A percentile compares a stretch with the other conserved stretches of the same genome.
phyloP scores from a whole-genome alignment of 2,797 vertebrate species.

The Threskiornis aethiopicus region DNA sequence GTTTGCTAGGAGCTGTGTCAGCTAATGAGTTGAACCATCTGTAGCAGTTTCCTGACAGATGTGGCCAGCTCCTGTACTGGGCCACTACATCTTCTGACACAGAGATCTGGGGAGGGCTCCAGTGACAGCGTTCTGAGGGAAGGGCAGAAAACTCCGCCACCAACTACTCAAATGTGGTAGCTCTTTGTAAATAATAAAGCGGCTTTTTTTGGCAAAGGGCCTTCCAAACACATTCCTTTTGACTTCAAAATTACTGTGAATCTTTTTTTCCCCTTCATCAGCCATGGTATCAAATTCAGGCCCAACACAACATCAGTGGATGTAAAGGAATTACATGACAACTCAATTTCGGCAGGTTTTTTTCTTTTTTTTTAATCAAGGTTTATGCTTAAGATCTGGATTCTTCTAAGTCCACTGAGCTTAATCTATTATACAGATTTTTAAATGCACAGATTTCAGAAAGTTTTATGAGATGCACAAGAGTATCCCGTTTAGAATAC shows the following conservation, averaged over 20 bases:
- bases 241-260: background rate
- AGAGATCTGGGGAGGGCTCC: background rate
- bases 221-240: background rate
- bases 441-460: background rate
- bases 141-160: background rate
- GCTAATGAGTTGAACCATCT: constrained; percentile 75
- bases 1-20: constrained; percentile 56
- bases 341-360: background rate
- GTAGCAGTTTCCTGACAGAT: constrained; percentile 66
- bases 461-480: background rate
- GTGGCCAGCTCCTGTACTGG: constrained; percentile 23
- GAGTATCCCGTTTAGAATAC: background rate
- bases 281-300: background rate
- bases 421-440: background rate
- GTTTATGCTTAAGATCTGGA: background rate
- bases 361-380: background rate
- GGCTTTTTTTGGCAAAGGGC: background rate
- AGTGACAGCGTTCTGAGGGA: background rate
- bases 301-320: background rate
- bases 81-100: constrained; percentile 21
- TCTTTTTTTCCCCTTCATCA: background rate
- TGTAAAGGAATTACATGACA: background rate
- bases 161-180: background rate
- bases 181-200: background rate
- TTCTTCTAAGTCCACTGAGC: background rate